Evolutionary conservation across 2,113 vertebrate species (phyloP).

Genomic region (Galbula dea): DNA sequence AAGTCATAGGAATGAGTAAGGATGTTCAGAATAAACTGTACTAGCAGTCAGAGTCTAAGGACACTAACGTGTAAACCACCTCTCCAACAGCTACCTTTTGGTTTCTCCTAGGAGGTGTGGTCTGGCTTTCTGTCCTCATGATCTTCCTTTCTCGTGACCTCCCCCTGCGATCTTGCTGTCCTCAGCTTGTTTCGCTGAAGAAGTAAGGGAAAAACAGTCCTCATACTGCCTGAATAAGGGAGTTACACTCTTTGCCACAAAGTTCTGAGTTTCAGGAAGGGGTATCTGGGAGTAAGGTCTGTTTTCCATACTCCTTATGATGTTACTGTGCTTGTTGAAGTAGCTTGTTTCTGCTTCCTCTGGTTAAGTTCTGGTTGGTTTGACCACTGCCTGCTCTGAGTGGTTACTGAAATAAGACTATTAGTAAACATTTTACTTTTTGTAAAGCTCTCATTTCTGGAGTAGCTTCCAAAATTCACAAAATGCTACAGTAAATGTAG

Average conservation of each 20-base stretch:
- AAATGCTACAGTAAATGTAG: background rate
- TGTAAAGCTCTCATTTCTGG: background rate
- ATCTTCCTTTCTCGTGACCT: background rate
- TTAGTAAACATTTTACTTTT: background rate
- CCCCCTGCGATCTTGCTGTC: background rate
- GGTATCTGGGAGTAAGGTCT: background rate
- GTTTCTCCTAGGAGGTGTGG: background rate
- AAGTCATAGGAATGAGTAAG: background rate
- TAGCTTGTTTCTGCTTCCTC: background rate
- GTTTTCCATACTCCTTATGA: background rate
- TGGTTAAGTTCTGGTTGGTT: background rate
- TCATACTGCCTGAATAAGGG: background rate
- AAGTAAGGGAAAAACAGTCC: background rate
- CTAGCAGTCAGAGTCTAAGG: background rate
- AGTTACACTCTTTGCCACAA: background rate
- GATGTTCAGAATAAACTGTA: background rate
- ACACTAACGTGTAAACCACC: rapidly evolving
- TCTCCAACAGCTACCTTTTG: background rate
- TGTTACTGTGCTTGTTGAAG: background rate
- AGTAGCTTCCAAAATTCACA: background rate
- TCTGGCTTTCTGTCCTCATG: background rate
- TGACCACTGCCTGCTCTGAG: background rate
- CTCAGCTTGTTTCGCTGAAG: background rate
- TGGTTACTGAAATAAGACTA: background rate
- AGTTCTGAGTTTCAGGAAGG: background rate